These are phyloP conservation scores for Leptodactylus fallax DNA, from an alignment of 2,797 vertebrate species.

Conservation along the genomic window DNA sequence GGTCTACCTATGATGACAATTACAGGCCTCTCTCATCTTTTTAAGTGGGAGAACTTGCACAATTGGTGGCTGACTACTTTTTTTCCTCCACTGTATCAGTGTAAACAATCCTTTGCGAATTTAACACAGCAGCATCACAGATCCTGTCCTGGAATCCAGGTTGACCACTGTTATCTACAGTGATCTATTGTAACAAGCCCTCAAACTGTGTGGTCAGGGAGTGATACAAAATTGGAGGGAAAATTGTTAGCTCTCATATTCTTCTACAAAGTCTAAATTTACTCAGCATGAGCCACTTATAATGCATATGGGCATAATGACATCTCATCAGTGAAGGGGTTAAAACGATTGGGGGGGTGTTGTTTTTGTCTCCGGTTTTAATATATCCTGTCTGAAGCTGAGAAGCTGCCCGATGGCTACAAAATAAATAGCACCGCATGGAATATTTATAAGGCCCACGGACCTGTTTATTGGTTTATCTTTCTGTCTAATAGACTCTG, in stretches of 20 bases:
- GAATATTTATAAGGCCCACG: constrained; percentile 33
- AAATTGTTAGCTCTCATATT: background rate
- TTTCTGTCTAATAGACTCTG: constrained; percentile 1
- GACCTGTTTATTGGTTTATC: background rate
- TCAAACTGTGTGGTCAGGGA: background rate
- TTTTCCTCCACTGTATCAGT: too few species aligned
- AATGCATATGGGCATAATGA: background rate
- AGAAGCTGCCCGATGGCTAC: constrained; percentile 12
- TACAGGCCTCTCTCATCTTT: too few species aligned
- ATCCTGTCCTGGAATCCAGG: too few species aligned
- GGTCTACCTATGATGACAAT: too few species aligned
- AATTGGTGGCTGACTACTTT: too few species aligned
- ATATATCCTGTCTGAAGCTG: background rate
- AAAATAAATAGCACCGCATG: background rate
- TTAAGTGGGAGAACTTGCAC: too few species aligned
- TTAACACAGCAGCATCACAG: too few species aligned
- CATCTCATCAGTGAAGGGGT: background rate
- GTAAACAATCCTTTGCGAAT: too few species aligned
- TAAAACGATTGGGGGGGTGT: background rate
- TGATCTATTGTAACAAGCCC: background rate
- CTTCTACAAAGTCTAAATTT: background rate
- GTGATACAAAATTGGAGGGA: background rate
- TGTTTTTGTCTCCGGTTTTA: background rate
- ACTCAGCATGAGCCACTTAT: background rate
- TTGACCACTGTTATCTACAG: background rate